Percentiles rank a stretch among this genome's conserved stretches.
Evolutionary conservation across 2,113 vertebrate species (phyloP).

Genomic region (Archilochus colubris): DNA sequence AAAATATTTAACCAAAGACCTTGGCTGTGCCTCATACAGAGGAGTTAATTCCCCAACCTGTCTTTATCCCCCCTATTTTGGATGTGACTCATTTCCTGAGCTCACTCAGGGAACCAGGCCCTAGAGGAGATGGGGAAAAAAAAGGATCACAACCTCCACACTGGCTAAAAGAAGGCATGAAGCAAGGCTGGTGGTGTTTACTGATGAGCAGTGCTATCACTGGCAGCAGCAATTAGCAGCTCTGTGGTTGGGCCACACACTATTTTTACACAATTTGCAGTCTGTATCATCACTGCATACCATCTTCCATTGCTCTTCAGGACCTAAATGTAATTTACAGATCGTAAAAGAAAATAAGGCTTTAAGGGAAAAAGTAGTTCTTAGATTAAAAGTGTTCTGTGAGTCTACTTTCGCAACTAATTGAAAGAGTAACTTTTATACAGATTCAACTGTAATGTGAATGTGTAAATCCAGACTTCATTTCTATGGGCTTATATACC

Average conservation of each 20-base stretch:
- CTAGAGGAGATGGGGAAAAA: not conserved
- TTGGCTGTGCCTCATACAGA: not conserved
- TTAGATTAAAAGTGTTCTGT: not conserved
- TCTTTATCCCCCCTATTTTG: not conserved
- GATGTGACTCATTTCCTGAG: slow-evolving; percentile 43
- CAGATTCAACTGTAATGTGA: not conserved
- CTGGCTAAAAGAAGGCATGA: not conserved
- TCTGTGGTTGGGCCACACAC: accelerated
- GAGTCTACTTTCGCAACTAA: not conserved
- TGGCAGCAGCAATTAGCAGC: not conserved
- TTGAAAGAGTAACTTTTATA: not conserved
- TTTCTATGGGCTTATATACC: not conserved
- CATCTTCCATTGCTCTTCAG: accelerated
- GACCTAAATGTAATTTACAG: not conserved
- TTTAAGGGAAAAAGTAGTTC: not conserved
- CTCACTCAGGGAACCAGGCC: not conserved
- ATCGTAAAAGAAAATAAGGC: not conserved
- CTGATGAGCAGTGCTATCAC: accelerated
- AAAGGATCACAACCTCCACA: not conserved
- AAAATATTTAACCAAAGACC: not conserved
- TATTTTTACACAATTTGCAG: not conserved
- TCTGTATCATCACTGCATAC: accelerated
- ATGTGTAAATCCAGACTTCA: not conserved
- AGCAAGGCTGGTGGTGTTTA: not conserved
- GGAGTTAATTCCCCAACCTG: not conserved